These are phyloP conservation scores for Anastrepha ludens DNA, from an alignment of 1,140 invertebrate genomes.

Conservation along the genomic window DNA sequence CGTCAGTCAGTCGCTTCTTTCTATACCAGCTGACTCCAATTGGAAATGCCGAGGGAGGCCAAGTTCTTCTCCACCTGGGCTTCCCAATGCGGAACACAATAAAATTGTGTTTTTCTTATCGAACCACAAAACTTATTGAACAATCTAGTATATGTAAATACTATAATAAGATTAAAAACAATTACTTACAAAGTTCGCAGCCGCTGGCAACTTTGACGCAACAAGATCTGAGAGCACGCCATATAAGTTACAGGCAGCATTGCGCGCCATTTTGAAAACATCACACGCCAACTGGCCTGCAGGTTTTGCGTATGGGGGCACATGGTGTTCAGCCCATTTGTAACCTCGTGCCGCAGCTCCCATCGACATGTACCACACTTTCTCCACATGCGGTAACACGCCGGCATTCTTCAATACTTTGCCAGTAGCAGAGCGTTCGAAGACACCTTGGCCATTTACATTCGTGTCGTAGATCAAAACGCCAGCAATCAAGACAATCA, in stretches of 20 bases:
- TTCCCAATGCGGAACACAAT: no score
- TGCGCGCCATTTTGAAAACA: constrained; percentile 76
- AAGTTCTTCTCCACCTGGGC: no score
- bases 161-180: background rate
- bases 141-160: no score
- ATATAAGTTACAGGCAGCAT: constrained; percentile 75
- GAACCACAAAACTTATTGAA: no score
- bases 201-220: constrained; percentile 78
- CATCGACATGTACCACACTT: constrained; percentile 77
- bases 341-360: constrained; percentile 77
- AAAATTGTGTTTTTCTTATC: no score
- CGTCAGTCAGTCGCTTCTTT: no score
- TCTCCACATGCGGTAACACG: constrained; percentile 78
- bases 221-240: constrained; percentile 73
- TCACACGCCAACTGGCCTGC: constrained; percentile 79
- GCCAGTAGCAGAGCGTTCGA: constrained; percentile 73
- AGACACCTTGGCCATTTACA: constrained; percentile 70
- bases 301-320: constrained; percentile 80
- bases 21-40: no score
- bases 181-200: constrained; percentile 78
- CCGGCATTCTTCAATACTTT: constrained; percentile 79
- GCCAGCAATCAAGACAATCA: constrained; percentile 75
- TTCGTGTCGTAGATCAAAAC: constrained; percentile 72
- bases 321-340: constrained; percentile 79
- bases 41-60: no score